Conservation (phyloP, 2,888 invertebrate species). For the Meloe dianella region DNA sequence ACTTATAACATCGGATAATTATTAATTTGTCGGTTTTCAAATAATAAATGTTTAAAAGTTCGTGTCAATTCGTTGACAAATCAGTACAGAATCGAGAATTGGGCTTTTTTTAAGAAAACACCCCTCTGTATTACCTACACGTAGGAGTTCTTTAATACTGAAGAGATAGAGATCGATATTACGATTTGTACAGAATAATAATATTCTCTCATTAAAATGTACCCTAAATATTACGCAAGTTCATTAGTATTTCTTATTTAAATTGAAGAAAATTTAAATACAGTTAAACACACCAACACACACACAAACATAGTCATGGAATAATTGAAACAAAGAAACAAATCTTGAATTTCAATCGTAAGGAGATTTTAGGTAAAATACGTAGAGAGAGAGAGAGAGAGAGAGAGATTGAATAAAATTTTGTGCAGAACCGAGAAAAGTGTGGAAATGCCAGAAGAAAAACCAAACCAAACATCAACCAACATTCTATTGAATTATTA, state of each 20-base stretch:
- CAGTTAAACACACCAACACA: not conserved
- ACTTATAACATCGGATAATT: no score
- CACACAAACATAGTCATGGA: not conserved
- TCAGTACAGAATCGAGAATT: no score
- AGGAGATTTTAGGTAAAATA: not conserved
- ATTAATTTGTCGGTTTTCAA: no score
- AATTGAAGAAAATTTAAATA: not conserved
- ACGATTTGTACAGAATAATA: not conserved
- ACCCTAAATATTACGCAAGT: not conserved
- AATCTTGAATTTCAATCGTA: not conserved
- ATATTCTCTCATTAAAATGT: not conserved
- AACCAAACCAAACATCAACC: not conserved
- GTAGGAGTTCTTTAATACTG: no score
- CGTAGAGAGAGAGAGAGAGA: no score
- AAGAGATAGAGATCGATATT: no score
- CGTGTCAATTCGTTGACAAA: no score
- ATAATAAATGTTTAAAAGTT: no score
- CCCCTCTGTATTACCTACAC: no score
- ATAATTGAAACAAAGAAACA: slow-evolving; percentile 6
- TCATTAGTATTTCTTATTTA: not conserved
- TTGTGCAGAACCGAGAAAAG: not conserved
- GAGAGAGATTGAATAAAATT: not conserved
- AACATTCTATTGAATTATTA: not conserved
- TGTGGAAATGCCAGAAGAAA: not conserved
- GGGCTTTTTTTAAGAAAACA: no score